Conservation (phyloP, 1,140 invertebrate genomes). For the Drepana arcuata region DNA sequence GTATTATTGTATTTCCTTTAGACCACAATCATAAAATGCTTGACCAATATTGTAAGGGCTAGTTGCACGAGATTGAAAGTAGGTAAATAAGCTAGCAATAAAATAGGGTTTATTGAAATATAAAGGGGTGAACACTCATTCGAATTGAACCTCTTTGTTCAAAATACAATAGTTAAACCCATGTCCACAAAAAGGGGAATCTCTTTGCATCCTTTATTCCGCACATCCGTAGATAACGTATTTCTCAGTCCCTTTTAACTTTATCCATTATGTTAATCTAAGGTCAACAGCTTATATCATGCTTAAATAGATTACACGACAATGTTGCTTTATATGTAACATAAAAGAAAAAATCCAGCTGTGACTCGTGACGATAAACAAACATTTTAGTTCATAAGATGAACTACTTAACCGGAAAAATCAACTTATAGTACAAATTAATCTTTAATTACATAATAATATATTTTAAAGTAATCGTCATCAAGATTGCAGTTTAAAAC, state of each 20-base stretch:
- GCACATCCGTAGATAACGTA: constrained; percentile 29
- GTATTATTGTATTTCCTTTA: too few species aligned
- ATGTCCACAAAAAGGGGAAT: constrained; percentile 28
- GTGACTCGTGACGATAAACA: constrained; percentile 8
- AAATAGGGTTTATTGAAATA: constrained; percentile 1
- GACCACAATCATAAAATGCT: too few species aligned
- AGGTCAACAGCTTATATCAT: constrained; percentile 38
- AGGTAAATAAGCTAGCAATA: too few species aligned
- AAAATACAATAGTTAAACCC: constrained; percentile 37
- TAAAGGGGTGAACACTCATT: constrained; percentile 18
- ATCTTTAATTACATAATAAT: too few species aligned
- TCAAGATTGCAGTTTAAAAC: neutral
- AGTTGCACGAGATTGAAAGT: too few species aligned
- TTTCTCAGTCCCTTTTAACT: constrained; percentile 37
- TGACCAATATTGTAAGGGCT: too few species aligned
- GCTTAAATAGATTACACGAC: constrained; percentile 33
- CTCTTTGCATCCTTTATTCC: constrained; percentile 35
- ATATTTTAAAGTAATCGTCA: too few species aligned
- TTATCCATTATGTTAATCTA: constrained; percentile 45
- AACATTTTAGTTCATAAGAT: neutral
- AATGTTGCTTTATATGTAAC: constrained; percentile 23
- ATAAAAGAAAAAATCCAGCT: constrained; percentile 9
- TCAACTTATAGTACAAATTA: too few species aligned
- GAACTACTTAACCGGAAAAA: neutral
- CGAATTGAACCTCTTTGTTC: constrained; percentile 26